Base-by-base conservation (phyloP, 2,888 invertebrate species). In the Kuschelorhynchus macadamiae region DNA sequence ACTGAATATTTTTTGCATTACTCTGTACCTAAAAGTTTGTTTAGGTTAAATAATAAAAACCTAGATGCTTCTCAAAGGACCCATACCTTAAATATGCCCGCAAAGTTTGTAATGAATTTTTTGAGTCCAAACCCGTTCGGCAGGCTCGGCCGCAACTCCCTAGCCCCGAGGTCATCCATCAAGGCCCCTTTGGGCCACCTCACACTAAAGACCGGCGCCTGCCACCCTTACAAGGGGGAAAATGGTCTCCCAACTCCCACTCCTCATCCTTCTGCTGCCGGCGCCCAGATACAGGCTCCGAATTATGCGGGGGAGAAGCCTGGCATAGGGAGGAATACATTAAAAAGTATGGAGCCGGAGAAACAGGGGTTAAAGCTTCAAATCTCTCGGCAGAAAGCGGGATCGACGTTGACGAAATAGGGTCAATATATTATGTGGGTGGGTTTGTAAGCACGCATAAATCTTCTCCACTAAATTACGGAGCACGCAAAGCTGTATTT, bases 151-250 rank as follows among this genome's bases (percentile, higher is more conserved):
- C 61, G 52, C 47, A 53, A 47, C 61, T 53, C 77, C 76, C 76
- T 72, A 75, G 77, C 82, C 81, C 83, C 77, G 81, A 83, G 82
- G 83, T 83, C 82, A 83, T 83, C 82, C 82, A 83, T 83, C 83
- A 83, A 81, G 80, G 80, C 80, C 81, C 82, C 77, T 73, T 53
- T 74, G 74, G 77, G 62, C 67, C 70, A 75, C 77, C 79, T 77
- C 80, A 79, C 76, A 78, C 80, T 77, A 77, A 79, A 77, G 79
- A 79, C 78, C 75, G 68, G 65, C 69, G 72, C 74, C 70, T 71
- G 72, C 76, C 77, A 75, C 77, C 74, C 75, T 73, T 72, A 74
- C 72, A 75, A 76, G 76, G 75, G 76, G 75, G 71, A 74, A 72
- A 71, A 61, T 62, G 71, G 71, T 71, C 39, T 70, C 72, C 72